Evolutionary conservation across 2,797 vertebrate genomes (phyloP), one percentile per base, ranked within the genome.

Genomic region (Lepus oiostolus): DNA sequence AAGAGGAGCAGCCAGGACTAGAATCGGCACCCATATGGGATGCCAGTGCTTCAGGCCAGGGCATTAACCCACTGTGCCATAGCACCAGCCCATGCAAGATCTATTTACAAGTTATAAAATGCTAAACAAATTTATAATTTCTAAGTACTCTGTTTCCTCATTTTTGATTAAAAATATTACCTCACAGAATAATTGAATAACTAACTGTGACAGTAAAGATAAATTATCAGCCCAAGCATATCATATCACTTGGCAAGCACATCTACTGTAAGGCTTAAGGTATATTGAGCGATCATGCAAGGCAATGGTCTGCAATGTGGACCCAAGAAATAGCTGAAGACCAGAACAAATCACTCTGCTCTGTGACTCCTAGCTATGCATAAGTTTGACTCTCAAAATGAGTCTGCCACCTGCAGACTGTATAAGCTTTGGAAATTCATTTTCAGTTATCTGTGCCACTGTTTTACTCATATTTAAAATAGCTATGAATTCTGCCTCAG

Each of bases 161-260:
- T 90, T 83, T 90, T 38, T 84, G 87, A 28, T 67, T 7, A 7
- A 93, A 77, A 90, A 87, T 87, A 93, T 68, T 79, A 77, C 19
- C 9, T 80, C 38, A 63, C 28, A 70, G 32, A 65, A 52, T 47
- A 76, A 68, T 32, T 75, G 13, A 71, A 86, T 7, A 35, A 68
- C 7, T 47, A 70, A 65, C 65, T 50, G 52, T 28, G n/a, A 83
- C 65, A 26, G 19, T 62, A n/a, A 22, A 85, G 22, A 30, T 50
- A 88, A 63, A 54, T 92, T 70, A 60, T 58, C 26, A 86, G 16
- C 17, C 52, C 14, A 32, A 24, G 35, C 17, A 6, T 16, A 16
- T 24, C 24, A 30, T 63, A 1, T 24, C 54, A 63, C 30, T 88
- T 50, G 68, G 77, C 5, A 86, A 84, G 50, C 7, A 93, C 5